Evolutionary conservation across 1,140 invertebrate genomes (phyloP).

Genomic region (Panonychus citri): DNA sequence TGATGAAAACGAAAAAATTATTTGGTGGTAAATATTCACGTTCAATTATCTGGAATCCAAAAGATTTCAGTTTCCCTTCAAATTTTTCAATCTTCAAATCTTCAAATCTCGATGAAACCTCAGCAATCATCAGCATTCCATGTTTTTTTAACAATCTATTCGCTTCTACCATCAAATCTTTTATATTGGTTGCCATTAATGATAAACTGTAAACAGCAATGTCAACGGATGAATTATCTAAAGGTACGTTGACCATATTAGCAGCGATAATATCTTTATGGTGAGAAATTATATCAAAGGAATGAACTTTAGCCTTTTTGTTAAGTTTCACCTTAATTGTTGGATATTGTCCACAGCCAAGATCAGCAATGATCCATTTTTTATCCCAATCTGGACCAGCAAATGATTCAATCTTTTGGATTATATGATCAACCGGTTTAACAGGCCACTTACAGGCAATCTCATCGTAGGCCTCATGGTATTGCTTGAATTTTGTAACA

Average conservation of each 20-base stretch:
- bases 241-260: conserved; percentile 3
- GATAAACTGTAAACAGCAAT: conserved; percentile 6
- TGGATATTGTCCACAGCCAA: conserved; percentile 2
- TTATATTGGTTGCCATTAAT: conserved; percentile 7
- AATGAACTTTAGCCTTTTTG: conserved; percentile 1
- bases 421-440: conserved; percentile 3
- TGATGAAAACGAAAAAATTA: conserved; percentile 5
- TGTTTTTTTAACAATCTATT: conserved; percentile 5
- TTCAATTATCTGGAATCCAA: conserved; percentile 3
- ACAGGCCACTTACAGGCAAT: conserved; percentile 6
- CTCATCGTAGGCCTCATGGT: conserved; percentile 5
- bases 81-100: conserved; percentile 1
- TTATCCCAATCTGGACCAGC: not conserved
- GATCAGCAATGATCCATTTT: conserved; percentile 1
- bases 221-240: not conserved
- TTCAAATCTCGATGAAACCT: conserved; percentile 7
- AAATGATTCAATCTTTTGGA: not conserved
- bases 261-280: not conserved
- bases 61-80: not conserved
- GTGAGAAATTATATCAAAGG: conserved; percentile 1
- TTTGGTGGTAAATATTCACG: conserved; percentile 3
- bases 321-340: not conserved
- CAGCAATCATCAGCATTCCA: conserved; percentile 4
- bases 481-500: not conserved
- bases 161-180: conserved; percentile 4